Evolutionary conservation across 2,888 invertebrate genomes (phyloP), one percentile per base, ranked within the genome.

Genomic region (Sminthurides aquaticus): DNA sequence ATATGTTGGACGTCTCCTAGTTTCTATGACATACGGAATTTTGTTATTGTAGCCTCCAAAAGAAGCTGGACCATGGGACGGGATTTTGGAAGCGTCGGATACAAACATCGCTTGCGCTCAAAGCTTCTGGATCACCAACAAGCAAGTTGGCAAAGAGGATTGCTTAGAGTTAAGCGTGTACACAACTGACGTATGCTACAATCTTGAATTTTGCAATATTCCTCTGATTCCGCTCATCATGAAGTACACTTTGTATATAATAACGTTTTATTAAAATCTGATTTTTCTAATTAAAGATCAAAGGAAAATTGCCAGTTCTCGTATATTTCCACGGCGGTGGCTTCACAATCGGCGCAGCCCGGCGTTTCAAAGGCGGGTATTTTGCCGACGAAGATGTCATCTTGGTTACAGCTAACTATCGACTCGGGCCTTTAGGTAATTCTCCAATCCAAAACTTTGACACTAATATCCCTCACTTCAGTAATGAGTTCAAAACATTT

Each of bases 271-370:
- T n/a, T n/a, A n/a, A n/a, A n/a, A n/a, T n/a, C n/a, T n/a, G n/a
- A n/a, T n/a, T n/a, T n/a, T n/a, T n/a, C n/a, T n/a, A n/a, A n/a
- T n/a, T n/a, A 11, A 11, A 18, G 24, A 20, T 20, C 29, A 26
- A 34, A 34, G 43, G 43, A 3, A 60, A 49, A 24, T 25, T 56
- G 18, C 62, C 62, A 1, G 56, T 56, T n/a, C 5, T 62, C 8
- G 56, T 62, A 1, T 43, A 43, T 34, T 62, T 62, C 56, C 62
- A 62, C 25, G 62, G 56, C 3, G 62, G 62, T 11, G 62, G 62
- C 2, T 62, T 56, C 56, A 56, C 55, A 25, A 27, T 62, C 5
- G 56, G 62, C 3, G 25, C 34, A 18, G 55, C 24, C 8, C 52
- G 25, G 20, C 3, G 18, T 2, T 62, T 25, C 26, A 11, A 22